Percentiles rank a stretch among this genome's conserved stretches.
phyloP scores from a whole-genome alignment of 2,797 vertebrate species.

The Triplophysa yarkandensis region DNA sequence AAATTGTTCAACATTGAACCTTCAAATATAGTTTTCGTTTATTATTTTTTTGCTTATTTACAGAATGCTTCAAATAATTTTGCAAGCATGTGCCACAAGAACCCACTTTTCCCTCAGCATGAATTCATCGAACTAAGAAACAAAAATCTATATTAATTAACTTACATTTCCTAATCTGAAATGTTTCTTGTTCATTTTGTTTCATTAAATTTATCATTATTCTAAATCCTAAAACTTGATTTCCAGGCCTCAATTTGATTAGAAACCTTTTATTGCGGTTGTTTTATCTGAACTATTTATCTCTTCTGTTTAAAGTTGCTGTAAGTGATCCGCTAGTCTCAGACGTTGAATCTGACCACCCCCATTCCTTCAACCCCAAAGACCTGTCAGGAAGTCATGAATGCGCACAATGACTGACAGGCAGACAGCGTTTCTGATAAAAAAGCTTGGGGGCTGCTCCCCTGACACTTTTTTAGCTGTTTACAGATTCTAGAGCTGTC shows the following conservation, averaged over 20 bases:
- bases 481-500: constrained; percentile 7
- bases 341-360: background rate
- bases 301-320: background rate
- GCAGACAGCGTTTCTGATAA: background rate
- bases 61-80: too few relatives aligned
- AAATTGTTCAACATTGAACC: too few relatives aligned
- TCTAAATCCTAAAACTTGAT: background rate
- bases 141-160: background rate
- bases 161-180: background rate
- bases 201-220: background rate
- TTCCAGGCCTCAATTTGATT: constrained; percentile 9
- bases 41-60: too few relatives aligned
- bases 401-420: background rate
- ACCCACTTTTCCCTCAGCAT: background rate
- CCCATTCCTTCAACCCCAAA: background rate
- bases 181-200: background rate
- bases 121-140: background rate
- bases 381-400: background rate
- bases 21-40: too few relatives aligned
- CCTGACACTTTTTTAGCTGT: background rate
- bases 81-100: too few relatives aligned
- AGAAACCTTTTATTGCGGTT: constrained; percentile 7
- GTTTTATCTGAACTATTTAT: too few relatives aligned
- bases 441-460: background rate
- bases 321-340: background rate